Evolutionary conservation across 2,888 invertebrate species (phyloP).

Genomic region (Coremacera marginata): DNA sequence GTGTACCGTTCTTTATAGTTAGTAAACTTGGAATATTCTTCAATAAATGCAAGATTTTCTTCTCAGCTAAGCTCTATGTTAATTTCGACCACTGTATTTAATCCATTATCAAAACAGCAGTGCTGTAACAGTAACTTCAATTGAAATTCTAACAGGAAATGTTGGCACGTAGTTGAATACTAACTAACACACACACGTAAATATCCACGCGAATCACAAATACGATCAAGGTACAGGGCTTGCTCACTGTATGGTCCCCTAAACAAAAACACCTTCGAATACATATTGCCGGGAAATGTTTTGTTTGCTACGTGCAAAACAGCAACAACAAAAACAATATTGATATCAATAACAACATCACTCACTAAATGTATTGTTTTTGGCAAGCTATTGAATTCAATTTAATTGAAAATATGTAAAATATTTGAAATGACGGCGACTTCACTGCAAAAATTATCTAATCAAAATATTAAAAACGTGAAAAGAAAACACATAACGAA

Average conservation of each 20-base stretch:
- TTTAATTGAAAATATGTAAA: slow-evolving; percentile 5
- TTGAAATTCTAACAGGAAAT: neutral
- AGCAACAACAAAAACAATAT: slow-evolving; percentile 6
- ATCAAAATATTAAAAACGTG: no score
- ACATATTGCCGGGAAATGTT: no score
- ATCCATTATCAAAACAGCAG: slow-evolving; percentile 1
- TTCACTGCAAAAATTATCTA: neutral
- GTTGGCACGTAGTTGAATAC: neutral
- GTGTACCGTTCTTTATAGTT: no score
- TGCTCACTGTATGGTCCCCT: no score
- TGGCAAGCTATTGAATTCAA: neutral
- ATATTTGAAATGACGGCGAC: neutral
- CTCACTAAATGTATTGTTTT: slow-evolving; percentile 11
- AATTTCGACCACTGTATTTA: neutral
- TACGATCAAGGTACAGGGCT: neutral
- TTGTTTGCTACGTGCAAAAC: neutral
- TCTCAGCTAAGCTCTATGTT: no score
- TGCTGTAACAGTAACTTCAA: neutral
- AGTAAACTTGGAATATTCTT: no score
- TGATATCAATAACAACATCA: neutral
- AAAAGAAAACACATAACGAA: no score
- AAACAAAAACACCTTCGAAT: no score
- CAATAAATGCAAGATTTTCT: no score
- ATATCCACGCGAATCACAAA: neutral
- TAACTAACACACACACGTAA: neutral